Evolutionary conservation across 1,140 invertebrate genomes (phyloP), one percentile per base, ranked within the genome.

Genomic region (Tetragonula clypearis): DNA sequence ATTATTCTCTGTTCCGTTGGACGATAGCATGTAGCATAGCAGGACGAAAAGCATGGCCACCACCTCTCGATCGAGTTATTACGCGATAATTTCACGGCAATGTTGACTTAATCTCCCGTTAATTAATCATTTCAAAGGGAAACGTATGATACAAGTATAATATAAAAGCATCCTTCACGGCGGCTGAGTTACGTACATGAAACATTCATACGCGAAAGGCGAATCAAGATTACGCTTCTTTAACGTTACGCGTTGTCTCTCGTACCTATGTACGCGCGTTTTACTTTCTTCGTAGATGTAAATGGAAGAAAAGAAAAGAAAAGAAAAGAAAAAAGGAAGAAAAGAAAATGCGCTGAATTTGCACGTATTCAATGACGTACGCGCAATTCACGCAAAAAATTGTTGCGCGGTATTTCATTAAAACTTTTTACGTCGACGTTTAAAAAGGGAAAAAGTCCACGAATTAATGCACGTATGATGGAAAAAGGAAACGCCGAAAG

Each of bases 341-440:
- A 49, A 49, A 49, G 41, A 62, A 41, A 2, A 56, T 56, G 17
- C 19, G 9, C 21, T 23, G 58, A 4, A 49, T 60, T 49, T 35
- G 9, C 71, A 56, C 30, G 80, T 72, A 82, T 26, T 6, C 15
- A 8, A 0, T 15, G 1, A 26, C 30, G 2, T 35, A 58, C 66
- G 65, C 41, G 66, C 76, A 53, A 72, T 71, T 72, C 66, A 3
- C 65, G 76, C 58, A 55, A 30, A 53, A 62, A 55, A 72, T 53
- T 12, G 75, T 62, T 72, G 41, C 19, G 26, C 14, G 35, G 35
- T 58, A 80, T 72, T 81, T 74, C 58, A 74, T 85, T 81, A 85
- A 58, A 41, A 68, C 26, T 30, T 71, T n/a, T 55, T 71, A 17
- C 4, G 26, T 55, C 3, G 41, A 65, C 12, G 2, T 5, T 23